Conservation (phyloP, 1,140 invertebrate species). For the Cyrtorhinus lividipennis region DNA sequence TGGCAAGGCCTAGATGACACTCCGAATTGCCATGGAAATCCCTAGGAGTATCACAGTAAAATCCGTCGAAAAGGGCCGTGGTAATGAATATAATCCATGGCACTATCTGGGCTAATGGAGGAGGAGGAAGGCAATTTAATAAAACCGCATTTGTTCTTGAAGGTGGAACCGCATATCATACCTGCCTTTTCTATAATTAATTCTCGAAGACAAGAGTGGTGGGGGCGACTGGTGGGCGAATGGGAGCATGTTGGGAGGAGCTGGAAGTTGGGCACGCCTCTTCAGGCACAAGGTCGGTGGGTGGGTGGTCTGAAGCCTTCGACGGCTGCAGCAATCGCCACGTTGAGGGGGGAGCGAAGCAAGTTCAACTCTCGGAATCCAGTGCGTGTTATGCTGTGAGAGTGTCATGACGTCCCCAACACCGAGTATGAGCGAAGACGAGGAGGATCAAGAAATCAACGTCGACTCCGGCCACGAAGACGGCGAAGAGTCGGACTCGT, state of each 20-base stretch:
- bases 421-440: slow-evolving; percentile 19
- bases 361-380: neutral
- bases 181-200: slow-evolving; percentile 2
- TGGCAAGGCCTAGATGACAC: no score
- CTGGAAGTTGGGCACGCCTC: neutral
- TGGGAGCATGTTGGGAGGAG: neutral
- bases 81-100: slow-evolving; percentile 7
- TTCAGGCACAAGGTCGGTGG: neutral
- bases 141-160: slow-evolving; percentile 7
- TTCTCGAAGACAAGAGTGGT: neutral
- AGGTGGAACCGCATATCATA: slow-evolving; percentile 6
- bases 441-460: slow-evolving; percentile 28
- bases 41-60: no score
- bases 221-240: neutral
- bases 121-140: slow-evolving; percentile 2
- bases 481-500: slow-evolving; percentile 16
- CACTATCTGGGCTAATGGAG: slow-evolving; percentile 9
- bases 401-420: slow-evolving; percentile 18
- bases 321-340: no score
- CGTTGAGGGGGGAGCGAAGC: neutral
- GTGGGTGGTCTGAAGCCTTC: neutral
- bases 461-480: slow-evolving; percentile 26
- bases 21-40: no score
- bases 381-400: slow-evolving; percentile 9
- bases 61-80: no score